Evolutionary conservation across 2,113 vertebrate species (phyloP), one percentile per base, ranked within the genome.

Genomic region (Larimichthys crocea): DNA sequence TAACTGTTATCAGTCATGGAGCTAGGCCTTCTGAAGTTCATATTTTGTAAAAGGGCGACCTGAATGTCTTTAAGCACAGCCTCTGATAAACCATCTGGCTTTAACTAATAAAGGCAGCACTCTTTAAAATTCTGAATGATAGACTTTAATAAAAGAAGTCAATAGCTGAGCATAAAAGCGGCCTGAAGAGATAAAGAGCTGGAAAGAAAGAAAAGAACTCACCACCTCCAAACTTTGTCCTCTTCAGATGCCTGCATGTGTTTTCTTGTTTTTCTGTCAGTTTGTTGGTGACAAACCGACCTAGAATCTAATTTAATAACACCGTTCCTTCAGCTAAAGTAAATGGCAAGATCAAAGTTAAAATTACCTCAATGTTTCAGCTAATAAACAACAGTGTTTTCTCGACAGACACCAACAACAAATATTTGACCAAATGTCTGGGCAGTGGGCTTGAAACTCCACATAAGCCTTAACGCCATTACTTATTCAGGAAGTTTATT

Each of bases 401-500:
- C 88, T 75, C 60, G 56, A 80, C 82, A 86, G 87, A 91, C 78
- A 74, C 79, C 84, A 74, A 86, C 82, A 92, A 81, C 87, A 87
- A 92, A 92, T 92, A 93, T 93, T 94, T 93, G 91, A 77, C 83
- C 81, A 84, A 92, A 89, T 76, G 86, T 91, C 90, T 90, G 88
- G 85, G 84, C 87, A 89, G 86, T 74, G 83, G 85, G 91, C 89
- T 88, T 63, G 74, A 88, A 92, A 88, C 89, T 86, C 78, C 86
- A 76, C 89, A 91, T 86, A 84, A 90, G 88, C 91, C 87, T 90
- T 90, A 82, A 92, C 71, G 68, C 79, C 93, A 94, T 94, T 90
- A 94, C 88, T 94, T 93, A 94, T 94, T 94, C 91, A 93, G 90
- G 91, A 93, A 84, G 75, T 91, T 92, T 93, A 94, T 94, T 93